Conservation (phyloP, 2,113 vertebrate genomes). For the Bufo bufo region DNA sequence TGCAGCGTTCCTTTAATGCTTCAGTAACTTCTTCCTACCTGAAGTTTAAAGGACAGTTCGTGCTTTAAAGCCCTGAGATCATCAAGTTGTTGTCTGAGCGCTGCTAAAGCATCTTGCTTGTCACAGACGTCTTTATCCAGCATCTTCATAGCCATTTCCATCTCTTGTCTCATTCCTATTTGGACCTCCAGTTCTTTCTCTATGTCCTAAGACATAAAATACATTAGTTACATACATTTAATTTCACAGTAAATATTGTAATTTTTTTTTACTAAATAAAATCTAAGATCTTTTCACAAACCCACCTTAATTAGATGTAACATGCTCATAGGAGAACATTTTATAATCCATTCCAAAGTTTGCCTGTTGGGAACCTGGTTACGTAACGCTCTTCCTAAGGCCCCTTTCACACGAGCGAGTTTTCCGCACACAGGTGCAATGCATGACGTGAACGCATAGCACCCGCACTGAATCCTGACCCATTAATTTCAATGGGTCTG, state of each 20-base stretch:
- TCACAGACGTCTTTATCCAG: constrained; percentile 97
- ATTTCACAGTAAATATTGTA: neutral
- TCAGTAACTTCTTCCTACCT: constrained; percentile 73
- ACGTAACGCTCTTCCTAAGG: too few relatives aligned
- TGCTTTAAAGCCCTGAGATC: constrained; percentile 93
- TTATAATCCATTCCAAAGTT: too few relatives aligned
- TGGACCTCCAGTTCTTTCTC: constrained; percentile 95
- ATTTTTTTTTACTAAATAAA: neutral
- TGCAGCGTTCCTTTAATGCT: neutral
- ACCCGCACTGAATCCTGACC: too few relatives aligned
- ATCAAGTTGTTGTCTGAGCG: constrained; percentile 92
- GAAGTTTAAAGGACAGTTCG: constrained; percentile 91
- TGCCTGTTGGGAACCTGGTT: too few relatives aligned
- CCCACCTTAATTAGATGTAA: too few relatives aligned
- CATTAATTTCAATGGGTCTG: too few relatives aligned
- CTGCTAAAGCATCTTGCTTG: constrained; percentile 93
- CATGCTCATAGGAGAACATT: too few relatives aligned
- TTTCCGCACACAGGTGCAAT: too few relatives aligned
- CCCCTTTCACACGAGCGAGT: too few relatives aligned
- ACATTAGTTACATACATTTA: neutral
- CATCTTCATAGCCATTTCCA: constrained; percentile 99
- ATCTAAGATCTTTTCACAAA: too few relatives aligned
- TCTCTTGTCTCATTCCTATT: constrained; percentile 98
- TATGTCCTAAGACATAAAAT: constrained; percentile 80
- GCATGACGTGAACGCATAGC: too few relatives aligned